A percentile compares a stretch with the other conserved stretches of the same genome.
Evolutionary conservation across 2,888 invertebrate genomes (phyloP).

Genomic region (Petrophora chlorosata): DNA sequence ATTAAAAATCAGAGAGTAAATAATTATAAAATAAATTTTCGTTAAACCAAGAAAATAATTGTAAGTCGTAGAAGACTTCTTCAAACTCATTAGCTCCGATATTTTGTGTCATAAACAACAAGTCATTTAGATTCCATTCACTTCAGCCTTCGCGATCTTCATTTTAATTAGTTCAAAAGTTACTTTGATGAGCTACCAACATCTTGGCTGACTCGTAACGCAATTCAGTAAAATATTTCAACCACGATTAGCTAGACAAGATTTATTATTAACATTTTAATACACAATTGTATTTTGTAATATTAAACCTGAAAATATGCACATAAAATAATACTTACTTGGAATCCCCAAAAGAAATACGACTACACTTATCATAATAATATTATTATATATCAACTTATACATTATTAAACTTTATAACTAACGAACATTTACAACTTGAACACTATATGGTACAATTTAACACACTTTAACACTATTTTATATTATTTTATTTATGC

Average conservation of each 20-base stretch:
- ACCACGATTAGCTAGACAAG: too few relatives aligned
- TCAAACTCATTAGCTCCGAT: conserved; percentile 6
- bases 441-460: conserved; percentile 27
- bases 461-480: conserved; percentile 32
- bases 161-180: conserved; percentile 27
- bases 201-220: neutral
- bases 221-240: conserved; percentile 2
- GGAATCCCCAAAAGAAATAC: conserved; percentile 49
- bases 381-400: conserved; percentile 46
- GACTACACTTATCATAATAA: conserved; percentile 43
- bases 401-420: conserved; percentile 34
- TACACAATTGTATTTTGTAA: neutral
- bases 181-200: neutral
- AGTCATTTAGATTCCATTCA: conserved; percentile 25
- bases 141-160: conserved; percentile 12
- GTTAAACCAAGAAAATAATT: neutral
- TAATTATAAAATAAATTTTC: too few relatives aligned
- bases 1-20: too few relatives aligned
- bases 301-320: conserved; percentile 4
- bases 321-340: conserved; percentile 43
- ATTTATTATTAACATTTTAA: neutral
- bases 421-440: conserved; percentile 36
- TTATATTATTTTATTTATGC: conserved; percentile 5
- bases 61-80: neutral
- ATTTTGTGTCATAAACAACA: conserved; percentile 13